Evolutionary conservation across 1,140 invertebrate species (phyloP).

Genomic region (Protaetia brevitarsis): DNA sequence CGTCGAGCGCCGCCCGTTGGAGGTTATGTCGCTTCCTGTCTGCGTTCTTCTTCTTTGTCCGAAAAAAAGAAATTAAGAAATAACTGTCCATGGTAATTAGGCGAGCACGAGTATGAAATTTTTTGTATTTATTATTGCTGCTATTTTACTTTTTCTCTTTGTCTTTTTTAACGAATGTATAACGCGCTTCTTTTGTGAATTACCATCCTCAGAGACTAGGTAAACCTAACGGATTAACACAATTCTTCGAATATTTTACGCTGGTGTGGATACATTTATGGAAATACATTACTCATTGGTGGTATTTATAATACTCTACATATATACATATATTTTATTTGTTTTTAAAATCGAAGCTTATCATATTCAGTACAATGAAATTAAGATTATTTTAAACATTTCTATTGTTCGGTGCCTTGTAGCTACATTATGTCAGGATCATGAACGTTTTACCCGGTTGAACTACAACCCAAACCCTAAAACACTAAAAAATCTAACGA

Average conservation of each 20-base stretch:
- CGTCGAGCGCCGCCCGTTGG: neutral
- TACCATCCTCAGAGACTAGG: neutral
- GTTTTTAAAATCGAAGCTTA: too few species aligned
- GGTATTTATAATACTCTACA: too few species aligned
- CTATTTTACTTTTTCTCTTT: neutral
- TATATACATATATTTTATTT: too few species aligned
- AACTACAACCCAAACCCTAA: too few species aligned
- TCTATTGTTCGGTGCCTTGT: too few species aligned
- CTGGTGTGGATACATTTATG: neutral
- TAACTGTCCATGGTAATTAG: conserved; percentile 12
- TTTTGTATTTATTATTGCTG: neutral
- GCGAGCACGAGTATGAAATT: neutral
- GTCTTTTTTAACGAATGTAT: neutral
- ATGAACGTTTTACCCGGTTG: too few species aligned
- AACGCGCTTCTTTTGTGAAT: neutral
- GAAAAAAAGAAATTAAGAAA: neutral
- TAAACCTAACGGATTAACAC: neutral
- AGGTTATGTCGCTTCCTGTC: neutral
- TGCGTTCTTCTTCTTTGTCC: neutral
- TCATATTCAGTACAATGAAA: too few species aligned
- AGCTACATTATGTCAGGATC: too few species aligned
- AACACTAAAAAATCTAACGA: too few species aligned
- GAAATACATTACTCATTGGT: too few species aligned
- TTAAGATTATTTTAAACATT: too few species aligned
- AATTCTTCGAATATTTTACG: neutral